These are phyloP conservation scores for Aproaerema taeniolella DNA, from an alignment of 2,888 invertebrate species.

Conservation along the genomic window DNA sequence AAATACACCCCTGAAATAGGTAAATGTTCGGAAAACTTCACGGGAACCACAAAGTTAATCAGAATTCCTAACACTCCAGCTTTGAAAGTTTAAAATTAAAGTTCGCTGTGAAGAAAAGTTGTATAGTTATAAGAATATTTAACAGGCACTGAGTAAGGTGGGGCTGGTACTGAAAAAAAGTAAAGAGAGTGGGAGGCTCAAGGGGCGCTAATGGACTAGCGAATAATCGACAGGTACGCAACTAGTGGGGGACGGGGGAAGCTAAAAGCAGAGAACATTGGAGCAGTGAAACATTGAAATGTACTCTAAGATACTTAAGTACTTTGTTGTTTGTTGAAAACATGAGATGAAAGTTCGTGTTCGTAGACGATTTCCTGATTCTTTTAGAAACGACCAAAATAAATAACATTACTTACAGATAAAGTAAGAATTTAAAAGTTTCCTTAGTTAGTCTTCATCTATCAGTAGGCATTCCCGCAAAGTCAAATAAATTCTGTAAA, in stretches of 20 bases:
- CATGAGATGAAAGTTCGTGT: too few species aligned
- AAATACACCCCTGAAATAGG: too few species aligned
- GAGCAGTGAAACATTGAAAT: conserved; percentile 6
- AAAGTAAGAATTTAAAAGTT: too few species aligned
- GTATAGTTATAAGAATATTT: conserved; percentile 14
- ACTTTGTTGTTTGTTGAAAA: too few species aligned
- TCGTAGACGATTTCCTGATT: too few species aligned
- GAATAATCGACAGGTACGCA: conserved; percentile 8
- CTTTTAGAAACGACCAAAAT: too few species aligned
- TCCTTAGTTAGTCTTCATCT: too few species aligned
- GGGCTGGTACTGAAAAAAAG: not conserved
- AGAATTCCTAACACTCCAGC: conserved; percentile 12
- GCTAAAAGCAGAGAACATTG: conserved; percentile 7
- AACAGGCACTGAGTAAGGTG: conserved; percentile 5
- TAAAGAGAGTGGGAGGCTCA: conserved; percentile 1
- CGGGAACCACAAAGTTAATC: conserved; percentile 11
- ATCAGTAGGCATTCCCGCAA: too few species aligned
- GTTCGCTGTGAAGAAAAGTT: conserved; percentile 11
- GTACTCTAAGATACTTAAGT: conserved; percentile 1
- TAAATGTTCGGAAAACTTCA: too few species aligned
- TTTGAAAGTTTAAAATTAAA: conserved; percentile 15
- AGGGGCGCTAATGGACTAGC: conserved; percentile 6
- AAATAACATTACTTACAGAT: too few species aligned
- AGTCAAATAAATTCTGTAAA: too few species aligned
- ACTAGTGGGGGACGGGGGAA: conserved; percentile 6